Conservation (phyloP, 1,140 invertebrate genomes). For the Brachionus plicatilis region DNA sequence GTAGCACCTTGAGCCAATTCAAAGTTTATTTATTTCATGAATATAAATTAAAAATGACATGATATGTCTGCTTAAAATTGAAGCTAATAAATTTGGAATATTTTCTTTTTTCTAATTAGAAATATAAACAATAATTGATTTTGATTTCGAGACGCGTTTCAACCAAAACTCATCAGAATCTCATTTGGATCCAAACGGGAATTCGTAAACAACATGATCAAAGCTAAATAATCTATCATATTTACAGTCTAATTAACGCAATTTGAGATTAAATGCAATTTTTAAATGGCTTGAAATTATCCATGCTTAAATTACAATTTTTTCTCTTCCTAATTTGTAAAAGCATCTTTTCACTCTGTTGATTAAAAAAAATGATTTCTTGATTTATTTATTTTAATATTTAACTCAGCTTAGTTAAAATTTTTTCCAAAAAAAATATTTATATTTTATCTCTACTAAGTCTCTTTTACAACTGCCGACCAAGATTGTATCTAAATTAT, state of each 20-base stretch:
- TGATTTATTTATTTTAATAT: neutral
- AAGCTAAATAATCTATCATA: neutral
- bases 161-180: neutral
- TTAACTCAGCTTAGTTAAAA: neutral
- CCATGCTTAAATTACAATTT: neutral
- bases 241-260: slow-evolving; percentile 30
- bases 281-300: neutral
- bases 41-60: slow-evolving; percentile 34
- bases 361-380: no score
- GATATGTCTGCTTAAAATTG: slow-evolving; percentile 24
- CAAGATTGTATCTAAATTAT: no score
- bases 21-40: neutral
- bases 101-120: neutral
- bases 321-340: neutral
- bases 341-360: neutral
- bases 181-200: slow-evolving; percentile 17
- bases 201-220: neutral
- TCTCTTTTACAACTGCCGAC: no score
- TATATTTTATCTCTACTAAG: no score
- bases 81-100: neutral
- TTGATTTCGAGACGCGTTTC: neutral
- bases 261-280: neutral
- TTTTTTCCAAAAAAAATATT: no score
- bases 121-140: slow-evolving; percentile 21
- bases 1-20: neutral